Conservation (phyloP, 2,888 invertebrate species). For the Heliconius ismenius region DNA sequence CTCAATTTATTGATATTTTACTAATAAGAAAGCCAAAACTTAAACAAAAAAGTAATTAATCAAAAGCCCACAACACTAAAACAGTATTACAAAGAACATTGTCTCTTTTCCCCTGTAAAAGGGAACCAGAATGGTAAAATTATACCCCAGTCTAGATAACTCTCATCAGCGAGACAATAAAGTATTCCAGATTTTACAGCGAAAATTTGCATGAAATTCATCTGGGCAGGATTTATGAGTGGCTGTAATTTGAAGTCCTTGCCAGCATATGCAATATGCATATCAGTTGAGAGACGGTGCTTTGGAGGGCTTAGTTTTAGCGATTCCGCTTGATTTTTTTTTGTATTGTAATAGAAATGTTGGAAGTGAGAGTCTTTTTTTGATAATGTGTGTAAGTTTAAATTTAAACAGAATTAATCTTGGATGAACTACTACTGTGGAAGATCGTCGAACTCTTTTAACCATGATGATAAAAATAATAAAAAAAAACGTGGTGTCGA, state of each 20-base stretch:
- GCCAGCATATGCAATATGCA: constrained; percentile 50
- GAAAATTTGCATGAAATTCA: constrained; percentile 64
- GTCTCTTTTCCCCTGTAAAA: constrained; percentile 26
- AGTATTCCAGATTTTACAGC: constrained; percentile 51
- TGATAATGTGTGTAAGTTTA: background rate
- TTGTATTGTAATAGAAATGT: background rate
- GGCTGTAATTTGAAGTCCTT: constrained; percentile 55
- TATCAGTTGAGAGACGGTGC: constrained; percentile 34
- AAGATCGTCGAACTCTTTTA: no score
- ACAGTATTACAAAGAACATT: background rate
- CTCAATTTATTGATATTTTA: background rate
- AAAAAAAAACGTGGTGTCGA: no score
- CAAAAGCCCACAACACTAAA: constrained; percentile 7
- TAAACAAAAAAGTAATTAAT: background rate
- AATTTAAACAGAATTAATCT: background rate
- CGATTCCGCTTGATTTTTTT: constrained; percentile 18
- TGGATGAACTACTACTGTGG: no score
- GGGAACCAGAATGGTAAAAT: constrained; percentile 38
- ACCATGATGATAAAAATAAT: no score
- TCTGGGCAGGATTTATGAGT: constrained; percentile 58
- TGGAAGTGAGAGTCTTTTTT: background rate
- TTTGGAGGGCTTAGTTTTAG: constrained; percentile 28
- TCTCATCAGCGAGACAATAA: constrained; percentile 50
- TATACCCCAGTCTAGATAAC: constrained; percentile 44
- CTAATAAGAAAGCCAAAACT: background rate